Conservation (phyloP, 2,113 vertebrate species). For the Raja brachyura region DNA sequence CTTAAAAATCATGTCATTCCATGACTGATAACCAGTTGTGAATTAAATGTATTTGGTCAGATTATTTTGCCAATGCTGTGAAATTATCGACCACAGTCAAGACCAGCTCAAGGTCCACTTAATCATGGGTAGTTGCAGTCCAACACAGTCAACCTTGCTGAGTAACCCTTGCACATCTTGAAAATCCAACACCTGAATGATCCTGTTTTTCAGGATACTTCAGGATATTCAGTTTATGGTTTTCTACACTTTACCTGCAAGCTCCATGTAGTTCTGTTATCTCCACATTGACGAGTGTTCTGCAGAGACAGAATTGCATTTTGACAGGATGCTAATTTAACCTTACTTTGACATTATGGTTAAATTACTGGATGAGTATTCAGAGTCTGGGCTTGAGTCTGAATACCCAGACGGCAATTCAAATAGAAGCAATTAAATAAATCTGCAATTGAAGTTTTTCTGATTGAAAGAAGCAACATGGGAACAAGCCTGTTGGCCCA, state of each 20-base stretch:
- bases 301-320: too few species aligned
- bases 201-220: neutral
- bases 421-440: too few species aligned
- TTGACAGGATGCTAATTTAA: too few species aligned
- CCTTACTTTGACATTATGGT: too few species aligned
- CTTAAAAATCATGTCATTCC: neutral
- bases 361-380: too few species aligned
- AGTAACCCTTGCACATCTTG: neutral
- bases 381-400: too few species aligned
- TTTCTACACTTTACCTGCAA: neutral
- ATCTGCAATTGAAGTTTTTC: too few species aligned
- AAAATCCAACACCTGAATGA: neutral
- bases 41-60: neutral
- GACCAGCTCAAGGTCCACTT: neutral
- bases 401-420: too few species aligned
- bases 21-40: neutral
- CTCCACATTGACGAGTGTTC: neutral
- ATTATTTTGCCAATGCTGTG: neutral
- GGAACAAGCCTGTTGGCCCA: too few species aligned
- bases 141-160: neutral
- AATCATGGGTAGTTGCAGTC: neutral
- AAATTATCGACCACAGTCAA: neutral
- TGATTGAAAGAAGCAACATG: too few species aligned
- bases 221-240: neutral
- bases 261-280: neutral